A percentile compares a stretch with the other conserved stretches of the same genome.
Conservation (phyloP, 1,140 invertebrate species). For the Brevipalpus yothersi region DNA sequence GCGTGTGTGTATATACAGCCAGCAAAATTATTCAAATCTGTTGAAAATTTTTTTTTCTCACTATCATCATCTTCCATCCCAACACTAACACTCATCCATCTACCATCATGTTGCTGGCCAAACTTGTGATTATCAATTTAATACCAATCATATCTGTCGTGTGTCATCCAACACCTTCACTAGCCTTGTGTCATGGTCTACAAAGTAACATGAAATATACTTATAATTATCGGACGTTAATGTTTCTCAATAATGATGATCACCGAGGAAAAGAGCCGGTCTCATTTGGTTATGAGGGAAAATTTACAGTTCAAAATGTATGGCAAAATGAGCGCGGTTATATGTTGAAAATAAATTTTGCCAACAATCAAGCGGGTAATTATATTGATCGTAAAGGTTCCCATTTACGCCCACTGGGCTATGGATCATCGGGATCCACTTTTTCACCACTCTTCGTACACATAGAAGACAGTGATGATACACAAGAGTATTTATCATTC, state of each 20-base stretch:
- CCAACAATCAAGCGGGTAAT: background rate
- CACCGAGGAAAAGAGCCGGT: conserved; percentile 4
- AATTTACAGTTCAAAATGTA: conserved; percentile 5
- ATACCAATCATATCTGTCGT: too few relatives aligned
- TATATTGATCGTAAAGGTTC: background rate
- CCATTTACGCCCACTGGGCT: background rate
- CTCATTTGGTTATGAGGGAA: conserved; percentile 1
- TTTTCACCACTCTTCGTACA: conserved; percentile 1
- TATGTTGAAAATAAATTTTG: conserved; percentile 1
- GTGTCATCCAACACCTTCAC: conserved; percentile 5
- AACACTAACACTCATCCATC: too few relatives aligned
- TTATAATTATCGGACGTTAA: conserved; percentile 3
- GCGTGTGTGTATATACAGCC: too few relatives aligned
- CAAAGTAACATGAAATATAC: background rate
- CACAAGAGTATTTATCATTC: background rate
- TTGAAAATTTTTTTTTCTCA: too few relatives aligned
- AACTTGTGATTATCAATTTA: too few relatives aligned
- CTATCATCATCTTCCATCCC: too few relatives aligned
- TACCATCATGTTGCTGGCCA: too few relatives aligned
- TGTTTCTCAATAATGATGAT: conserved; percentile 9
- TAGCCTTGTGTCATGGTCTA: conserved; percentile 5
- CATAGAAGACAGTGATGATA: background rate
- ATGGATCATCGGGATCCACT: background rate
- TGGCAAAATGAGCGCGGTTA: conserved; percentile 5
- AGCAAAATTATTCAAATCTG: too few relatives aligned